Evolutionary conservation across 2,797 vertebrate species (phyloP).

Genomic region (Parauchenoglanis punctatus): DNA sequence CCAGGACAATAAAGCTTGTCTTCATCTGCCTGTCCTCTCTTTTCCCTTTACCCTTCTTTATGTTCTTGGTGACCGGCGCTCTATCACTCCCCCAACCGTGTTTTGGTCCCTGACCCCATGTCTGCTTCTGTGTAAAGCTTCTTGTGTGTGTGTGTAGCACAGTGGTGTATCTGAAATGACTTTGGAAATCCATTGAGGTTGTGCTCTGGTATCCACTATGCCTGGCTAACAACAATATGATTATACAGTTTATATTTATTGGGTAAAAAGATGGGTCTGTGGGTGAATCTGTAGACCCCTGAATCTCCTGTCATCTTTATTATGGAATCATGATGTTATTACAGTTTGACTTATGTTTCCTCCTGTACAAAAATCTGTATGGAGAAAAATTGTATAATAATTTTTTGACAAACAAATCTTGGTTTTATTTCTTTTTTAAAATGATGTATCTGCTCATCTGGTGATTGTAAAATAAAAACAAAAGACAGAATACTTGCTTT

Average conservation of each 20-base stretch:
- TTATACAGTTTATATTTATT: slow-evolving; percentile 82
- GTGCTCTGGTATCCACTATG: slow-evolving; percentile 68
- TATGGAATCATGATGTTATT: slow-evolving; percentile 68
- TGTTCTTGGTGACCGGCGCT: slow-evolving; percentile 59
- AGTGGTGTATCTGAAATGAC: slow-evolving; percentile 72
- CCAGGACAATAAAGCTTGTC: slow-evolving; percentile 69
- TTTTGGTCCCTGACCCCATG: slow-evolving; percentile 69
- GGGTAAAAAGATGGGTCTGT: slow-evolving; percentile 64
- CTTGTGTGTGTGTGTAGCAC: slow-evolving; percentile 60
- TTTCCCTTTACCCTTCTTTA: slow-evolving; percentile 58
- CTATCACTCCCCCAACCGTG: slow-evolving; percentile 71
- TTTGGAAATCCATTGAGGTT: slow-evolving; percentile 71
- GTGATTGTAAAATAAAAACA: slow-evolving; percentile 77
- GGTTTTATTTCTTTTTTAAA: slow-evolving; percentile 75
- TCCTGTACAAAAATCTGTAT: slow-evolving; percentile 80
- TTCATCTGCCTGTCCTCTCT: slow-evolving; percentile 57
- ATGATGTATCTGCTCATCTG: slow-evolving; percentile 82
- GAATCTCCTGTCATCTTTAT: slow-evolving; percentile 63
- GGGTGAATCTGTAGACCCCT: slow-evolving; percentile 52
- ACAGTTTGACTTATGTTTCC: slow-evolving; percentile 70
- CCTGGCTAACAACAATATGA: slow-evolving; percentile 74
- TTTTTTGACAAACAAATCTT: slow-evolving; percentile 72
- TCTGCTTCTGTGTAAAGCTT: slow-evolving; percentile 73
- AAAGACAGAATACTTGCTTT: slow-evolving; percentile 61
- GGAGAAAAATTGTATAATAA: slow-evolving; percentile 80